Percentiles rank a stretch among this genome's conserved stretches.
Evolutionary conservation across 1,140 invertebrate genomes (phyloP).

Genomic region (Harpegnathos saltator): DNA sequence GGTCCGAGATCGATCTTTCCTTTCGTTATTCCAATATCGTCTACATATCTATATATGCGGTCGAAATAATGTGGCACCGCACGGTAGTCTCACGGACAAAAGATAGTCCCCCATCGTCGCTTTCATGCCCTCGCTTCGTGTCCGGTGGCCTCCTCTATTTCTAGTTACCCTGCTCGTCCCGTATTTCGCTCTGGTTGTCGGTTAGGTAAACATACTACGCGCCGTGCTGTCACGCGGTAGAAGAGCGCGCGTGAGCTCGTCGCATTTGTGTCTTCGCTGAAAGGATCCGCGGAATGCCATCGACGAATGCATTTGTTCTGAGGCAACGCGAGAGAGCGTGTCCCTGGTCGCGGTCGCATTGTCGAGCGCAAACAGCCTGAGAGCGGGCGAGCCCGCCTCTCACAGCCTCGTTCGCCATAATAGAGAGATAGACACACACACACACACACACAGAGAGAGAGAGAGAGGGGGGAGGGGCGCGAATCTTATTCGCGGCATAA

Average conservation of each 20-base stretch:
- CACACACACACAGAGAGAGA: no score
- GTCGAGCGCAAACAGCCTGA: slow-evolving; percentile 25
- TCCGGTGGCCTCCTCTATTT: slow-evolving; percentile 10
- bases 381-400: slow-evolving; percentile 14
- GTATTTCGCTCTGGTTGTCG: slow-evolving; percentile 15
- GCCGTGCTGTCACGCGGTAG: slow-evolving; percentile 7
- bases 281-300: slow-evolving; percentile 30
- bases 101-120: no score
- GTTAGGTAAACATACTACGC: slow-evolving; percentile 46
- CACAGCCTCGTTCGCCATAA: slow-evolving; percentile 20
- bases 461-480: neutral
- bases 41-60: no score
- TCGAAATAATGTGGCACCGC: neutral
- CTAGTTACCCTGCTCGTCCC: slow-evolving; percentile 25
- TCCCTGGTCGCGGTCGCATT: slow-evolving; percentile 37
- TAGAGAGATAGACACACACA: slow-evolving; percentile 25
- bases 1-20: no score
- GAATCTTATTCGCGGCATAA: slow-evolving; percentile 45
- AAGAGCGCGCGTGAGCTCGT: slow-evolving; percentile 3
- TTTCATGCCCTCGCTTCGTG: slow-evolving; percentile 6
- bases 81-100: neutral
- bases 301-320: slow-evolving; percentile 29
- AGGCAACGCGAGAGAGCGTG: neutral
- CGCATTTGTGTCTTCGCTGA: slow-evolving; percentile 51
- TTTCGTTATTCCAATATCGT: slow-evolving; percentile 4